These are phyloP conservation scores for Hafferia zeledoni DNA, from an alignment of 2,797 vertebrate species.

Conservation along the genomic window DNA sequence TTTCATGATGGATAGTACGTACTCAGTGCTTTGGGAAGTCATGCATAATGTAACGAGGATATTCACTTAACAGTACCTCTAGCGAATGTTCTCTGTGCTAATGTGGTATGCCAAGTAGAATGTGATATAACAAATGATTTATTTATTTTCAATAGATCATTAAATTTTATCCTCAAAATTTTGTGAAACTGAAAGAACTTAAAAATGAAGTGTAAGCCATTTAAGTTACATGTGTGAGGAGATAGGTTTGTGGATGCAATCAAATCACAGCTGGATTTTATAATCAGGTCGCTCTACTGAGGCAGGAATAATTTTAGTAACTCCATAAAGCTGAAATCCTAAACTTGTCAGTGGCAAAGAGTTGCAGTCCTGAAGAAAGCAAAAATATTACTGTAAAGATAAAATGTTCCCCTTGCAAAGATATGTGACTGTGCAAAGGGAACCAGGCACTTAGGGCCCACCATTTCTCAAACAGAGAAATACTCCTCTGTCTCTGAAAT, in stretches of 20 bases:
- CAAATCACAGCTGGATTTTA: neutral
- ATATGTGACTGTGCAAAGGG: neutral
- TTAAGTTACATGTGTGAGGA: neutral
- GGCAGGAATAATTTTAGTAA: neutral
- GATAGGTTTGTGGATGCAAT: neutral
- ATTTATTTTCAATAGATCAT: slow-evolving; percentile 46
- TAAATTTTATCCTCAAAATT: slow-evolving; percentile 16
- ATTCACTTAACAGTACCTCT: slow-evolving; percentile 53
- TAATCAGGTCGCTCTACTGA: neutral
- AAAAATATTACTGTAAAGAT: neutral
- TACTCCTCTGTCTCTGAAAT: neutral
- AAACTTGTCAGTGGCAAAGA: neutral
- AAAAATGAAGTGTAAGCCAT: neutral
- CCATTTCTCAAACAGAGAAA: neutral
- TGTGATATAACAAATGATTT: slow-evolving; percentile 19
- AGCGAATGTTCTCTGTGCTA: slow-evolving; percentile 42
- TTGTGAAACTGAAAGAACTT: neutral
- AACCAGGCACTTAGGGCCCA: neutral
- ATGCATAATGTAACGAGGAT: slow-evolving; percentile 54
- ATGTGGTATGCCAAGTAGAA: slow-evolving; percentile 3
- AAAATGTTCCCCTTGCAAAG: neutral
- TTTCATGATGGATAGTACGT: slow-evolving; percentile 54
- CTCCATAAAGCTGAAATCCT: neutral
- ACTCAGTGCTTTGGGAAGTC: slow-evolving; percentile 39
- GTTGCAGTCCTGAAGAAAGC: neutral